These are phyloP conservation scores for Lysandra bellargus DNA, from an alignment of 2,888 invertebrate genomes.

Conservation along the genomic window DNA sequence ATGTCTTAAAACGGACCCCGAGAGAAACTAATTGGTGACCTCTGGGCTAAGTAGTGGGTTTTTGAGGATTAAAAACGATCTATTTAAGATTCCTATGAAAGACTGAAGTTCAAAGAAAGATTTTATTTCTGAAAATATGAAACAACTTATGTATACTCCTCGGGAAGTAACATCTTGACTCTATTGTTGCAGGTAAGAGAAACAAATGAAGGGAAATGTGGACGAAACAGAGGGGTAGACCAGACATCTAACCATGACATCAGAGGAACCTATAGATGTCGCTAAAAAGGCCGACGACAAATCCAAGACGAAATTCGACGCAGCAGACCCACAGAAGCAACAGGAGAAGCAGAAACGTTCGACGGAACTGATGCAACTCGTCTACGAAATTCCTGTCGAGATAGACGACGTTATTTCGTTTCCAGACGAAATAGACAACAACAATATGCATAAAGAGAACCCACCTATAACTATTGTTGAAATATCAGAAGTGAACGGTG, in stretches of 20 bases:
- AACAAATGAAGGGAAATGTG: conserved; percentile 34
- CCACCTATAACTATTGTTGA: conserved; percentile 73
- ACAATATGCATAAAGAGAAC: conserved; percentile 73
- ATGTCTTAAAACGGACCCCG: too few species aligned
- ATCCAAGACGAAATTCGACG: conserved; percentile 61
- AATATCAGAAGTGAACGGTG: conserved; percentile 75
- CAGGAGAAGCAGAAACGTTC: conserved; percentile 57
- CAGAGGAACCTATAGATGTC: conserved; percentile 71
- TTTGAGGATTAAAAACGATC: too few species aligned
- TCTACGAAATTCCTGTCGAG: conserved; percentile 74
- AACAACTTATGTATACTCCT: too few species aligned
- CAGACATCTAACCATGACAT: conserved; percentile 66
- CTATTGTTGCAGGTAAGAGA: conserved; percentile 37
- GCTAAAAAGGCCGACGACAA: conserved; percentile 61
- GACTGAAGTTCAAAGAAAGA: too few species aligned
- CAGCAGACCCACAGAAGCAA: conserved; percentile 53
- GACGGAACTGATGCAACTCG: conserved; percentile 71
- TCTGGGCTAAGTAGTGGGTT: too few species aligned
- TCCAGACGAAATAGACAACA: conserved; percentile 55
- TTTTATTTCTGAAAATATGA: too few species aligned
- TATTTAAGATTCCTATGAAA: too few species aligned
- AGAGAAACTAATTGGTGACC: too few species aligned
- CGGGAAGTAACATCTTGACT: neutral
- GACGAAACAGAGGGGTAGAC: conserved; percentile 38
- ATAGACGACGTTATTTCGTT: conserved; percentile 41